phyloP scores from a whole-genome alignment of 2,113 vertebrate genomes.

The Pedetes capensis region DNA sequence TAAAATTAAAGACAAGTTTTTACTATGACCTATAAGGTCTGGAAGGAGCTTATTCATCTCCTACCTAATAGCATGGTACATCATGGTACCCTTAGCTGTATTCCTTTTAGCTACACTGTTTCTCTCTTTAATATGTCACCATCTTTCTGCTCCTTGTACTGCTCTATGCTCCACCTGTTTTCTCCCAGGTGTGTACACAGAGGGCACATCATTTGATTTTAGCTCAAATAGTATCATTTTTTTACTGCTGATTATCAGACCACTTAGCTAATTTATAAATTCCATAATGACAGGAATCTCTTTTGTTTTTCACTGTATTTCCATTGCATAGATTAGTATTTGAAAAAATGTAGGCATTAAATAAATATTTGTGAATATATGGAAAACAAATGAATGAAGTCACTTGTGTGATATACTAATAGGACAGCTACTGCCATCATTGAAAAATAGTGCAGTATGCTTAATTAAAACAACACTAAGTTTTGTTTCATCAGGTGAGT shows the following conservation, averaged over 20 bases:
- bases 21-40: too few species aligned
- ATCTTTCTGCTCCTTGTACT: neutral
- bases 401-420: neutral
- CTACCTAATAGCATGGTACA: neutral
- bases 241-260: neutral
- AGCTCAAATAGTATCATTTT: neutral
- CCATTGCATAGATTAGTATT: neutral
- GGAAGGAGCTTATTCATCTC: neutral
- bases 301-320: neutral
- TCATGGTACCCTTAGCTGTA: neutral
- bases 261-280: neutral
- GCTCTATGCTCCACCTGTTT: neutral
- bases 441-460: neutral
- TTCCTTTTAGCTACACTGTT: neutral
- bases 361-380: neutral
- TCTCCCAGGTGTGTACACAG: neutral
- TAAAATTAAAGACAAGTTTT: neutral
- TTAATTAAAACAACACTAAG: neutral
- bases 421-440: neutral
- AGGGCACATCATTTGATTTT: neutral
- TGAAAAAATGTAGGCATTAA: neutral
- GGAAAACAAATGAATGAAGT: neutral
- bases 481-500: neutral
- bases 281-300: neutral
- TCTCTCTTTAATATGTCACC: neutral